Base-by-base conservation (phyloP, 37 sponge, comb jelly and placozoan genomes). In the Cladorhizidae sp. region DNA sequence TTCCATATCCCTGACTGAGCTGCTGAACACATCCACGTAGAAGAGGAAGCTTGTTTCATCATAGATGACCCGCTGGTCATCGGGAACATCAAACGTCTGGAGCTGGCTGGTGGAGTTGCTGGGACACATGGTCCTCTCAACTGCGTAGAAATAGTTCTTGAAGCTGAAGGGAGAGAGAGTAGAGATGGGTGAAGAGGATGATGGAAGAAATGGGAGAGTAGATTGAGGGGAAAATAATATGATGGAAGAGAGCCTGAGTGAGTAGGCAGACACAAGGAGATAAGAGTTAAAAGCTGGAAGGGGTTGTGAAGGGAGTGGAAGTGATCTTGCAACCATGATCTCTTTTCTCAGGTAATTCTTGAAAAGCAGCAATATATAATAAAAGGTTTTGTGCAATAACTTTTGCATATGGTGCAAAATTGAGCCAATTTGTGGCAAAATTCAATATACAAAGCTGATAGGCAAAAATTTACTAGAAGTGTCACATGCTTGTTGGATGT, bases 1-100 rank as follows among this genome's bases (percentile, higher is more conserved):
- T 18, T 35, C 0, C 35, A 80, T 41, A 14, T 17, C 26, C 22
- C 40, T 57, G 2, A n/a, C 11, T 28, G 63, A 82, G 54, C 76
- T 82, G 39, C 80, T 78, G 38, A 88, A 79, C 35, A 83, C 80
- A 38, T 83, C 84, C 9, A 88, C 57, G 58, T 67, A 78, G 45
- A 85, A 57, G 36, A 84, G 51, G 9, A 52, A n/a, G 20, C 25
- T 23, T 23, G 17, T 22, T 28, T 61, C 62, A n/a, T 61, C 62
- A 8, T 8, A 6, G 17, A n/a, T n/a, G n/a, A n/a, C n/a, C n/a
- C n/a, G n/a, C n/a, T n/a, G n/a, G n/a, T n/a, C n/a, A n/a, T n/a
- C n/a, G n/a, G n/a, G n/a, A n/a, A n/a, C n/a, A n/a, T n/a, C n/a
- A n/a, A n/a, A n/a, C n/a, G n/a, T n/a, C n/a, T n/a, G n/a, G n/a